Conservation (phyloP, 2,113 vertebrate species). For the Falco punctatus region DNA sequence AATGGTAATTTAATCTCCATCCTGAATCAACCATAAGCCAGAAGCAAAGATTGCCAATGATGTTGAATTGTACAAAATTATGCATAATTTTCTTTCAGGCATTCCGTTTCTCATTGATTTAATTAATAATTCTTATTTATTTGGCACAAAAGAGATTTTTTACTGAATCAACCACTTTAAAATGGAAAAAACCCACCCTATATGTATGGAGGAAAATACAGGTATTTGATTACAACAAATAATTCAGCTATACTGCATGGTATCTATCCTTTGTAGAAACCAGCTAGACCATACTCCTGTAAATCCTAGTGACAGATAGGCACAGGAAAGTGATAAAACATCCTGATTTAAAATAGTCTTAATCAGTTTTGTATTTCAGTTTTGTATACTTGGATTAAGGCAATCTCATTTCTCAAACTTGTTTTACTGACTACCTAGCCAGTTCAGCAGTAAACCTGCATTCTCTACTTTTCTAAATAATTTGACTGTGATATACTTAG, state of each 20-base stretch:
- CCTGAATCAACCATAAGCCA: background rate
- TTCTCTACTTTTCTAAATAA: background rate
- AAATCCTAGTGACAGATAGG: background rate
- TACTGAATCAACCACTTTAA: background rate
- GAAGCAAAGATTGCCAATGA: conserved; percentile 9
- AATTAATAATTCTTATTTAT: background rate
- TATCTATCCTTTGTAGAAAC: background rate
- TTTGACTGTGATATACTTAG: background rate
- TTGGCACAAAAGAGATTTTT: background rate
- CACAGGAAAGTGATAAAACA: background rate
- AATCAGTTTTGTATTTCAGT: background rate
- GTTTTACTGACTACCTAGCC: background rate
- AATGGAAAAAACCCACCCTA: fast-evolving
- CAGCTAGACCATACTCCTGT: background rate
- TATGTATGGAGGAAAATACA: background rate
- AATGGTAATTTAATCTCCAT: conserved; percentile 11
- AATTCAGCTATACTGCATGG: background rate
- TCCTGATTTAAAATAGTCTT: background rate
- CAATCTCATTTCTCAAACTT: background rate
- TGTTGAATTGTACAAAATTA: background rate
- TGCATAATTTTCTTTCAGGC: background rate
- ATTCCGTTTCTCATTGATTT: background rate
- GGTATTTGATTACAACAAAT: background rate
- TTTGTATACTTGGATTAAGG: background rate
- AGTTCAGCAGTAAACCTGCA: background rate